Base-by-base conservation (phyloP, 2,113 vertebrate species). In the Pseudonaja textilis region DNA sequence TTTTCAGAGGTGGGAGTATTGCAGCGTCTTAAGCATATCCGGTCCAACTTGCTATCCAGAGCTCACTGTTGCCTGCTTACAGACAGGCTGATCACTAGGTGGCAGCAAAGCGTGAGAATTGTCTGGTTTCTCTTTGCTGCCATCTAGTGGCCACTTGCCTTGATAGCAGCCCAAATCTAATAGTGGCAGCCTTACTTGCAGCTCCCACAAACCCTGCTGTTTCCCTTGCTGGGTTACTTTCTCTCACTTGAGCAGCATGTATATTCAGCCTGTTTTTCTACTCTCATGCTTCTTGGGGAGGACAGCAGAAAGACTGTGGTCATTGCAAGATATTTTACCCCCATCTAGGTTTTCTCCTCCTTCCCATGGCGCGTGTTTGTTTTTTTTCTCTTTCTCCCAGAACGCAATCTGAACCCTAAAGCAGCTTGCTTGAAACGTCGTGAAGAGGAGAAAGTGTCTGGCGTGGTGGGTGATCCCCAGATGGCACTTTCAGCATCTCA, bases 331-430 rank as follows among this genome's bases (percentile, higher is more conserved):
- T 42, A 39, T 5, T 61, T 52, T 12, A 34, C 3, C 18, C 74
- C 34, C 1, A 0, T 3, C 61, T 94, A 95, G 93, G 95, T 93
- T 45, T 90, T 74, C 89, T 94, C 93, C 90, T 93, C 91, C 91
- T 64, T n/a, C 29, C 47, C 1, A 3, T 20, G 22, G 90, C 89
- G 3, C 88, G 88, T 92, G 61, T 92, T 90, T 95, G 50, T 87
- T 95, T 87, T 69, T 69, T 16, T 69, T 10, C 74, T 34, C n/a
- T 94, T 54, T 81, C 93, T 92, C 93, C 29, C 92, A 99, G 99
- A 99, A 96, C 98, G 99, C 90, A 99, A 99, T 97, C 98, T 99
- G 95, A 99, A 99, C 97, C 99, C 99, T 45, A 99, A 99, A 97
- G 99, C 99, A 0, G 99, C 99, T 92, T 99, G 99, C 98, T 97